Evolutionary conservation across 2,888 invertebrate genomes (phyloP), one percentile per base, ranked within the genome.

Genomic region (Saturnia japonica): DNA sequence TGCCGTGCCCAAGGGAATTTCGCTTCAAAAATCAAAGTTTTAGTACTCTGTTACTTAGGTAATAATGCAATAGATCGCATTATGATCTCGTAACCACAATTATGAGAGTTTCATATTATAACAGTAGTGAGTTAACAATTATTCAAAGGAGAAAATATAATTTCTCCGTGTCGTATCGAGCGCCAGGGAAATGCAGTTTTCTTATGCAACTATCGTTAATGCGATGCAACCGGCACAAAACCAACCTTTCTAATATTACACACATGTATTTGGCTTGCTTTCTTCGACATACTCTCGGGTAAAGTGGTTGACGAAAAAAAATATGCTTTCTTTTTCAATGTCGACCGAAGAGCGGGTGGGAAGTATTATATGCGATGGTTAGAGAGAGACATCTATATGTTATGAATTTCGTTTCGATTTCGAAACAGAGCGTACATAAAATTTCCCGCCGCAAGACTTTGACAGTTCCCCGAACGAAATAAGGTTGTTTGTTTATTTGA

Each of bases 321-420:
- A 81, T 82, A 86, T 93, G 93, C 93, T 93, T 93, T 94, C 93
- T 94, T 93, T 93, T 93, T 94, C 93, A 91, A 92, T 92, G 93
- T 90, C 90, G 89, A 82, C 75, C 80, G 75, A 75, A 73, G 80
- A 88, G 76, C 68, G 84, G 84, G 86, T 91, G 72, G 81, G 77
- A 70, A 69, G 78, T 77, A 85, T 43, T 47, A 76, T 78, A 76
- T 76, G 68, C 75, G 71, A 75, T 78, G 67, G 83, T 76, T 73
- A 85, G 86, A 93, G 77, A 51, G 85, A 84, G 91, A 91, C 76
- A 76, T 77, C 72, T 77, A 71, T 79, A 84, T 83, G 84, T 81
- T 83, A 86, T 80, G 72, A 85, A 82, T 86, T 89, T 86, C 89
- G 88, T 83, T 82, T 85, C 79, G 82, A 87, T 83, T 85, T 85